A percentile compares a stretch with the other conserved stretches of the same genome.
phyloP scores from a whole-genome alignment of 2,113 vertebrate species.

The Engystomops pustulosus region DNA sequence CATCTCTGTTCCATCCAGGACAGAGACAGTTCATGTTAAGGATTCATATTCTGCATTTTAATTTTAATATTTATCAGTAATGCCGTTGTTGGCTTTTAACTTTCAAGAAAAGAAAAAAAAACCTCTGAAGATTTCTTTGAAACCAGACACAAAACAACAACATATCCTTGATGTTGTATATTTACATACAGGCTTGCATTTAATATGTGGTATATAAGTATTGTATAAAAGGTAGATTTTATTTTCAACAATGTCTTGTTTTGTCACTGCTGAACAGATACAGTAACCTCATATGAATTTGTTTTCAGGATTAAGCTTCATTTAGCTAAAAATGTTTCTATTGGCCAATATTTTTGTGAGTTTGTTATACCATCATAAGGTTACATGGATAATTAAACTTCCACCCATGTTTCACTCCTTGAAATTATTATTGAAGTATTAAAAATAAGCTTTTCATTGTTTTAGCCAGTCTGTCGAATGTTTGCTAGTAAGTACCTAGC shows the following conservation, averaged over 20 bases:
- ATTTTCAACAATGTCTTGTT: background rate
- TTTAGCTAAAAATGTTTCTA: constrained; percentile 15
- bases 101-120: too few relatives aligned
- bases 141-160: too few relatives aligned
- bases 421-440: constrained; percentile 29
- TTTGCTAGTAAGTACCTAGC: constrained; percentile 49
- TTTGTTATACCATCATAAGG: constrained; percentile 32
- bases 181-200: too few relatives aligned
- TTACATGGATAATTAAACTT: constrained; percentile 49
- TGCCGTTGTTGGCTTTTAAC: too few relatives aligned
- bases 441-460: constrained; percentile 51
- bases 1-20: background rate
- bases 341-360: background rate
- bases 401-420: constrained; percentile 2
- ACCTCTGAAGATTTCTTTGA: too few relatives aligned
- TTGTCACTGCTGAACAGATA: background rate
- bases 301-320: constrained; percentile 1
- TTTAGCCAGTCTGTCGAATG: constrained; percentile 37
- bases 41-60: too few relatives aligned
- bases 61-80: too few relatives aligned
- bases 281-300: background rate
- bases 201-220: background rate
- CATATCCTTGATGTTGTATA: too few relatives aligned
- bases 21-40: too few relatives aligned
- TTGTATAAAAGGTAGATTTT: background rate